A percentile compares a stretch with the other conserved stretches of the same genome.
Evolutionary conservation across 2,888 invertebrate genomes (phyloP).

Genomic region (Thymelicus sylvestris): DNA sequence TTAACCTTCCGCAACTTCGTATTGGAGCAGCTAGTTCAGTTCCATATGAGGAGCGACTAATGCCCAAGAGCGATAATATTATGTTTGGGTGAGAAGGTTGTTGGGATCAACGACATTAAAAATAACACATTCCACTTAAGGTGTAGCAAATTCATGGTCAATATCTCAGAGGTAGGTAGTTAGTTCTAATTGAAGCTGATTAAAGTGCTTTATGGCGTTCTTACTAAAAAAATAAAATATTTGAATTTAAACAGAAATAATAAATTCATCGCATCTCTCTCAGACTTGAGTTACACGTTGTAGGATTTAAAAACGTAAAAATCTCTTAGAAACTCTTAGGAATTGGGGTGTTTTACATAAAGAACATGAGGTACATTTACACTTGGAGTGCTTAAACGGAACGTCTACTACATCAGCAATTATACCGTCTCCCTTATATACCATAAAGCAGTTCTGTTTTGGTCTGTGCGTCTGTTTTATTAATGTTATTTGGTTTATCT

Average conservation of each 20-base stretch:
- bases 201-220: too few relatives aligned
- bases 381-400: not conserved
- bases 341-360: slow-evolving; percentile 5
- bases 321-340: not conserved
- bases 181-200: too few relatives aligned
- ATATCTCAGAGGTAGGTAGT: too few relatives aligned
- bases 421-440: slow-evolving; percentile 2
- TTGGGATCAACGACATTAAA: too few relatives aligned
- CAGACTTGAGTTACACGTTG: not conserved
- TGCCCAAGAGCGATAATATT: too few relatives aligned
- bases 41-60: too few relatives aligned
- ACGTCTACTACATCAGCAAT: slow-evolving; percentile 7
- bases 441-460: not conserved
- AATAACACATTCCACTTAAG: too few relatives aligned
- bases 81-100: too few relatives aligned
- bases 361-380: slow-evolving; percentile 3
- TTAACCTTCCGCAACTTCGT: too few relatives aligned
- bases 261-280: not conserved
- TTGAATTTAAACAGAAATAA: not conserved
- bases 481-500: not conserved
- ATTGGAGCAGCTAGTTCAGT: too few relatives aligned
- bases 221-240: not conserved
- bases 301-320: not conserved
- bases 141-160: too few relatives aligned
- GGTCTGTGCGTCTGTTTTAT: not conserved